phyloP scores from a whole-genome alignment of 1,140 invertebrate genomes.

The Drosophila novamexicana region DNA sequence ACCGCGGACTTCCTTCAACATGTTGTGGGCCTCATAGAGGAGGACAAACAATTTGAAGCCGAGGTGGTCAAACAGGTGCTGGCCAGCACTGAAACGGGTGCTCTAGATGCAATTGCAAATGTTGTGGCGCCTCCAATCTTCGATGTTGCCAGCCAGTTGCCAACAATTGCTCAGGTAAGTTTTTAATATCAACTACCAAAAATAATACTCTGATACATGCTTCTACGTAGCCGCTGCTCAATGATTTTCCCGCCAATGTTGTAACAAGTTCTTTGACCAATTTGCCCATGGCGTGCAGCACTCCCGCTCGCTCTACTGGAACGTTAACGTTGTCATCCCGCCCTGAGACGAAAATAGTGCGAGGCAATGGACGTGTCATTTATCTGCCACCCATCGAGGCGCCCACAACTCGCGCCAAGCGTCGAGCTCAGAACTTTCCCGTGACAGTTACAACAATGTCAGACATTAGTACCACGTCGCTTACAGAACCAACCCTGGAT shows the following conservation, averaged over 20 bases:
- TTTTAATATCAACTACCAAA: neutral
- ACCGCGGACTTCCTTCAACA: conserved; percentile 89
- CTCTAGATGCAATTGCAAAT: conserved; percentile 64
- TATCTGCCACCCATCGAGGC: conserved; percentile 91
- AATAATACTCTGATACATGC: neutral
- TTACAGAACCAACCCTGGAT: conserved; percentile 46
- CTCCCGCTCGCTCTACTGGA: conserved; percentile 42
- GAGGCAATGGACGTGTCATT: conserved; percentile 89
- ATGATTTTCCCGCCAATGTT: conserved; percentile 16
- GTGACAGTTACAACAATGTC: conserved; percentile 17
- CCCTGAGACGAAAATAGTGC: conserved; percentile 87
- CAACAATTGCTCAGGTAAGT: conserved; percentile 29
- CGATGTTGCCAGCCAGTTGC: conserved; percentile 9
- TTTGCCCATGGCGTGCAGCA: conserved; percentile 62
- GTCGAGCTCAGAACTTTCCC: conserved; percentile 67
- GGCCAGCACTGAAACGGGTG: conserved; percentile 52
- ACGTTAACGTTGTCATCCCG: neutral
- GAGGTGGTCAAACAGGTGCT: conserved; percentile 88
- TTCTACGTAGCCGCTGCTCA: conserved; percentile 22
- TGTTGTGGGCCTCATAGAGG: conserved; percentile 88
- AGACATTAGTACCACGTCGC: conserved; percentile 44
- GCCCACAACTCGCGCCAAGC: conserved; percentile 87
- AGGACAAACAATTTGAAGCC: conserved; percentile 88
- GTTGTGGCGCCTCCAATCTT: conserved; percentile 39
- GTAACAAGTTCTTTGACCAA: conserved; percentile 14